A percentile compares a stretch with the other conserved stretches of the same genome.
Conservation (phyloP, 2,113 vertebrate genomes). For the Perccottus glenii region DNA sequence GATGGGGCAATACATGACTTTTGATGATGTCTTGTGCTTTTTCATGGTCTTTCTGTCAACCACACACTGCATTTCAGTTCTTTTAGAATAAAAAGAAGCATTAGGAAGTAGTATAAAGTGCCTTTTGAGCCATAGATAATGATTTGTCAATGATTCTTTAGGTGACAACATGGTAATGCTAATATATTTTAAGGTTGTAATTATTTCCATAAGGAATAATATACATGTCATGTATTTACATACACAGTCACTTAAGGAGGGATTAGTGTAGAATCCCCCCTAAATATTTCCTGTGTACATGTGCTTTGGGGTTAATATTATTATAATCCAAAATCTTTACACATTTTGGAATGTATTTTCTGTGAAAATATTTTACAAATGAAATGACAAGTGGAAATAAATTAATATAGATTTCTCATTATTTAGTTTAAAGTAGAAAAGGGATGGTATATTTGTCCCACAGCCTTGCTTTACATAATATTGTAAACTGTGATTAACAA, state of each 20-base stretch:
- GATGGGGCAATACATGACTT: conserved; percentile 2
- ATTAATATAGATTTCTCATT: conserved; percentile 9
- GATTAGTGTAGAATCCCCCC: neutral
- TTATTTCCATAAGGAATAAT: conserved; percentile 9
- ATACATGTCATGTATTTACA: conserved; percentile 35
- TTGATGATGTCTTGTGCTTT: conserved; percentile 50
- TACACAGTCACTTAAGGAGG: conserved; percentile 8
- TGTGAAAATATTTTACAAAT: neutral
- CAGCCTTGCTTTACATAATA: conserved; percentile 6
- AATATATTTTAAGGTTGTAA: neutral
- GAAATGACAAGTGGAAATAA: conserved; percentile 14
- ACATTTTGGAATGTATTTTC: conserved; percentile 1
- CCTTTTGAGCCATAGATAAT: neutral
- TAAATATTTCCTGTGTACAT: conserved; percentile 13
- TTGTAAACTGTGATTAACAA: conserved; percentile 31
- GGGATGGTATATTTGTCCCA: conserved; percentile 10
- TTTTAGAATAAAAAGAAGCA: conserved; percentile 1
- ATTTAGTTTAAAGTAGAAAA: conserved; percentile 47
- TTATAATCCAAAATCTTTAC: neutral
- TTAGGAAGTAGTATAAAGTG: conserved; percentile 25
- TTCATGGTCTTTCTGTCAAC: neutral
- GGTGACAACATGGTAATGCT: neutral
- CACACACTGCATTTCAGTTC: neutral
- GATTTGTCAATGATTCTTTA: neutral
- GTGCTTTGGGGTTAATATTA: conserved; percentile 1